Conservation (phyloP, 2,888 invertebrate genomes). For the Catotricha subobsoleta region DNA sequence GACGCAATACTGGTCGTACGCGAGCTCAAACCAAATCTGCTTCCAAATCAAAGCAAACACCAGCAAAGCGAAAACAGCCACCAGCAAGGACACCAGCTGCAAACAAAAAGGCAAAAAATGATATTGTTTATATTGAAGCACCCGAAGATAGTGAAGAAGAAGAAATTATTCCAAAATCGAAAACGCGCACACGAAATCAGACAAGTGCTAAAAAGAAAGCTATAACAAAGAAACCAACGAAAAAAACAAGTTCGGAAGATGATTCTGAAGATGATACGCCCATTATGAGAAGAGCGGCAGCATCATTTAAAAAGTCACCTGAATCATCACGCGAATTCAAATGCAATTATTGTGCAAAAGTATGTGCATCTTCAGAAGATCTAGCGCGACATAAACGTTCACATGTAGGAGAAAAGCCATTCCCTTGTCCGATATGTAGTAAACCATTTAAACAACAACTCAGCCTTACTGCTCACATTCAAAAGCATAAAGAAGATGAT, state of each 20-base stretch:
- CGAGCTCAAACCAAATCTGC: not conserved
- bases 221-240: not conserved
- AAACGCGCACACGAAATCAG: not conserved
- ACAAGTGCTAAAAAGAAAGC: not conserved
- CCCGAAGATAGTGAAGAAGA: slow-evolving; percentile 7
- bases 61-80: not conserved
- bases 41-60: not conserved
- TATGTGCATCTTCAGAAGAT: slow-evolving; percentile 32
- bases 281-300: not conserved
- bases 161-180: slow-evolving; percentile 1
- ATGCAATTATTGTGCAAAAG: slow-evolving; percentile 25
- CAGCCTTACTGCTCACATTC: slow-evolving; percentile 28
- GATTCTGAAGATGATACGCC: not conserved
- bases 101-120: slow-evolving; percentile 6
- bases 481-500: slow-evolving; percentile 23
- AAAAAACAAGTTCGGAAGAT: not conserved
- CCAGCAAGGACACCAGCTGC: not conserved
- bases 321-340: not conserved
- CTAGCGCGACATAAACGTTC: slow-evolving; percentile 33
- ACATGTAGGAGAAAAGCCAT: slow-evolving; percentile 26
- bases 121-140: slow-evolving; percentile 10
- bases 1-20: slow-evolving; percentile 6
- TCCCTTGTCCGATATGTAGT: slow-evolving; percentile 27
- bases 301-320: not conserved
- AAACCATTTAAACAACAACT: slow-evolving; percentile 29